These are phyloP conservation scores for Nysson spinosus DNA, from an alignment of 2,888 invertebrate species.

Conservation along the genomic window DNA sequence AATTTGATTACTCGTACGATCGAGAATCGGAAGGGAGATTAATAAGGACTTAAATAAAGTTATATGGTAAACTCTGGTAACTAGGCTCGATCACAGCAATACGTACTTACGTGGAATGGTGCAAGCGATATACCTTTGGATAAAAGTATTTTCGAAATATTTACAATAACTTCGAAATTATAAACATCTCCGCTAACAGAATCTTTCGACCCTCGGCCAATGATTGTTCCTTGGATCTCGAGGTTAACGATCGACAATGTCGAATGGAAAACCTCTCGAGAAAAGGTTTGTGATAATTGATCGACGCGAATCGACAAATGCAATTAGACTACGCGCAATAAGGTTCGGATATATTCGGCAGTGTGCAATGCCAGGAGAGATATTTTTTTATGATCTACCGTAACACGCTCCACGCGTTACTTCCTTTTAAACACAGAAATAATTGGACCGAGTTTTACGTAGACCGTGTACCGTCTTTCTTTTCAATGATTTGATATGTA, in stretches of 20 bases:
- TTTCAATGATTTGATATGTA: too few relatives aligned
- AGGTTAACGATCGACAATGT: not conserved
- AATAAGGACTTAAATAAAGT: conserved; percentile 7
- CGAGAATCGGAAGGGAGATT: too few relatives aligned
- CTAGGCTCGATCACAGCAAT: conserved; percentile 55
- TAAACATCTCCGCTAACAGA: not conserved
- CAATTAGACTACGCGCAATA: not conserved
- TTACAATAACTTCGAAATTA: conserved; percentile 17
- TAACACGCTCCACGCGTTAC: too few relatives aligned
- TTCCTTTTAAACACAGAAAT: too few relatives aligned
- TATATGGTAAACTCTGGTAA: conserved; percentile 19
- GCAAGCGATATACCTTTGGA: conserved; percentile 19
- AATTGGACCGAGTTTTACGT: too few relatives aligned
- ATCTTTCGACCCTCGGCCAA: too few relatives aligned
- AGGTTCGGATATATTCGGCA: conserved; percentile 12
- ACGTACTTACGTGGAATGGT: conserved; percentile 54
- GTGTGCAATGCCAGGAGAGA: conserved; percentile 29
- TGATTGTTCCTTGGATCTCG: conserved; percentile 6
- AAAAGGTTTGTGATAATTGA: too few relatives aligned
- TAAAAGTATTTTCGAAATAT: conserved; percentile 17
- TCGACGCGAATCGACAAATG: not conserved
- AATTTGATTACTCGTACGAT: too few relatives aligned
- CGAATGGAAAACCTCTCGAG: not conserved
- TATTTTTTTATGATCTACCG: conserved; percentile 2
- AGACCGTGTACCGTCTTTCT: too few relatives aligned